These are phyloP conservation scores for Pica pica DNA, from an alignment of 2,113 vertebrate species.

Conservation along the genomic window DNA sequence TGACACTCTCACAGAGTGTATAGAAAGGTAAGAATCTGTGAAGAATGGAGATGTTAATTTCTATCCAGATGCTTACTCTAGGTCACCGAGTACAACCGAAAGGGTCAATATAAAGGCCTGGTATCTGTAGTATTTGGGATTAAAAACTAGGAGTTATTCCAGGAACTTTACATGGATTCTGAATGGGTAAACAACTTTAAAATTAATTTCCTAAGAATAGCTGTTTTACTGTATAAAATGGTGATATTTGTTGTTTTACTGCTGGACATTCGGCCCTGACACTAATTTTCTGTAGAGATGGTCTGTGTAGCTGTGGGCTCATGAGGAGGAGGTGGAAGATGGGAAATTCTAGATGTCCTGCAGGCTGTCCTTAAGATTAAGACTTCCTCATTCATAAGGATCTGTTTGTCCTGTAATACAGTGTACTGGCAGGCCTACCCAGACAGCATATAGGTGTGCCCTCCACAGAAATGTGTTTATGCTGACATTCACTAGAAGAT, in stretches of 20 bases:
- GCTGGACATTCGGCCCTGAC: neutral
- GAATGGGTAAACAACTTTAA: neutral
- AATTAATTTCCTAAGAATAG: neutral
- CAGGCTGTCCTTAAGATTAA: neutral
- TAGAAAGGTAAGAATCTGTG: neutral
- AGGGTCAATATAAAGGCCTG: neutral
- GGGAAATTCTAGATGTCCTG: neutral
- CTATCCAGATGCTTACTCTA: neutral
- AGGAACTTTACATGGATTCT: neutral
- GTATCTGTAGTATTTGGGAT: neutral
- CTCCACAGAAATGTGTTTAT: neutral
- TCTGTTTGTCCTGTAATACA: neutral
- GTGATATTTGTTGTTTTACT: neutral
- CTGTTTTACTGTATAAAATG: neutral
- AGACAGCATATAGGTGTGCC: neutral
- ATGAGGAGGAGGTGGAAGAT: neutral
- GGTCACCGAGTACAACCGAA: neutral
- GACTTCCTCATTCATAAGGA: neutral
- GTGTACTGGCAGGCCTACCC: neutral
- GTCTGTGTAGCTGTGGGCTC: neutral
- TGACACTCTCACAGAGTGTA: neutral
- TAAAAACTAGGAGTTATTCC: neutral
- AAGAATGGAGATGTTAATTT: neutral
- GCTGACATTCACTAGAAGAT: neutral
- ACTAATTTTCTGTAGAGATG: neutral